These are phyloP conservation scores for Mastacembelus armatus DNA, from an alignment of 2,797 vertebrate species.

Conservation along the genomic window DNA sequence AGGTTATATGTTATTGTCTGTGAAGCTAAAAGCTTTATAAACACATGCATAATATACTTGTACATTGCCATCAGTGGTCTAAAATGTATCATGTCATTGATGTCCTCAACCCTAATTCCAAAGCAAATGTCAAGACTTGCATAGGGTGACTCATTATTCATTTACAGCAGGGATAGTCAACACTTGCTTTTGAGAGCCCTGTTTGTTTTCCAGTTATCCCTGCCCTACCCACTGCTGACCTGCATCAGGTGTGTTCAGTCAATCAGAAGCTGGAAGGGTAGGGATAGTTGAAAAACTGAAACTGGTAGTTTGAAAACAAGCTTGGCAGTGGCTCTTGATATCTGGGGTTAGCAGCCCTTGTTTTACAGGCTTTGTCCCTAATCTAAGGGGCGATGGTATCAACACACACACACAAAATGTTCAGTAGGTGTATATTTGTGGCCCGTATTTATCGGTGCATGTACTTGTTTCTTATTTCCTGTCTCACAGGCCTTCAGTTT, in stretches of 20 bases:
- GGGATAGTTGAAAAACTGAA: no score
- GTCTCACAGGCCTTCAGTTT: slow-evolving; percentile 12
- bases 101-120: not conserved
- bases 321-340: no score
- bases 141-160: slow-evolving; percentile 1
- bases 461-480: slow-evolving; percentile 4
- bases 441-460: not conserved
- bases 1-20: not conserved
- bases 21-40: not conserved
- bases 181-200: no score
- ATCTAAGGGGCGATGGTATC: not conserved
- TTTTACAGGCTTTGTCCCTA: not conserved
- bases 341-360: no score
- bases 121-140: slow-evolving; percentile 5
- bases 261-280: no score
- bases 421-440: not conserved
- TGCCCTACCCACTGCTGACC: no score
- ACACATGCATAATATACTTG: not conserved
- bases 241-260: no score
- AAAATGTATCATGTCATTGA: not conserved
- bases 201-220: no score
- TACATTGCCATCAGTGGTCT: not conserved
- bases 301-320: no score
- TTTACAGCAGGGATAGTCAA: no score
- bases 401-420: not conserved